These are phyloP conservation scores for Apodemus speciosus DNA, from an alignment of 2,113 vertebrate species.

Conservation along the genomic window DNA sequence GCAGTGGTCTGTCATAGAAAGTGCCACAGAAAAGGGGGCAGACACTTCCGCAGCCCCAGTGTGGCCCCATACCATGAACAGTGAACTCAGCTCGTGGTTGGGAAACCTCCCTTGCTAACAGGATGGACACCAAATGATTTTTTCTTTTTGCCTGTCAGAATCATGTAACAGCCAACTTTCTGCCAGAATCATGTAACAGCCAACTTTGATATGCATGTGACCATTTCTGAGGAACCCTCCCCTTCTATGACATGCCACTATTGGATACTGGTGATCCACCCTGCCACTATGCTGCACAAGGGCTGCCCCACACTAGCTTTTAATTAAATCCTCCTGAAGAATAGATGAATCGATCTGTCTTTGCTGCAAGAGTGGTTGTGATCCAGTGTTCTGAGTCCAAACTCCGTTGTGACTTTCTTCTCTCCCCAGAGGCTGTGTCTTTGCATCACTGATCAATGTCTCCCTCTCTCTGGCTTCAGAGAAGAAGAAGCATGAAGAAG, in stretches of 20 bases:
- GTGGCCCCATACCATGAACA: slow-evolving; percentile 41
- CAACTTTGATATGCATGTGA: slow-evolving; percentile 33
- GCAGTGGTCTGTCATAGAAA: neutral
- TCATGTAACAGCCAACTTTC: no score
- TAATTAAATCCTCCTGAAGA: slow-evolving; percentile 74
- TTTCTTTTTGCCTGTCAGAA: slow-evolving; percentile 27
- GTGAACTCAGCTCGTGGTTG: neutral
- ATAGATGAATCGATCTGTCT: slow-evolving; percentile 64
- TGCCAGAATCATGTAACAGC: neutral
- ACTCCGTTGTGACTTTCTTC: slow-evolving; percentile 56
- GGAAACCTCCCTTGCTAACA: slow-evolving; percentile 56
- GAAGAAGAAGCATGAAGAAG: slow-evolving; percentile 75
- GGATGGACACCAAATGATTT: slow-evolving; percentile 51
- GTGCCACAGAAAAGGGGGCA: neutral
- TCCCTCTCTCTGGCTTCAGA: slow-evolving; percentile 79
- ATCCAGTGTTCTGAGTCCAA: slow-evolving; percentile 49
- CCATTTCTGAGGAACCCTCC: slow-evolving; percentile 51
- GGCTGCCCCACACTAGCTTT: slow-evolving; percentile 64
- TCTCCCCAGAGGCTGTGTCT: slow-evolving; percentile 72
- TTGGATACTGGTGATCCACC: slow-evolving; percentile 54
- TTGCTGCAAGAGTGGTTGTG: slow-evolving; percentile 58
- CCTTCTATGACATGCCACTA: slow-evolving; percentile 27
- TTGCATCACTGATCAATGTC: slow-evolving; percentile 83
- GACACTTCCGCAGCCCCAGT: neutral
- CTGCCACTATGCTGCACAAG: slow-evolving; percentile 12